Evolutionary conservation across 2,797 vertebrate species (phyloP), one percentile per base, ranked within the genome.

Genomic region (Anas bahamensis): DNA sequence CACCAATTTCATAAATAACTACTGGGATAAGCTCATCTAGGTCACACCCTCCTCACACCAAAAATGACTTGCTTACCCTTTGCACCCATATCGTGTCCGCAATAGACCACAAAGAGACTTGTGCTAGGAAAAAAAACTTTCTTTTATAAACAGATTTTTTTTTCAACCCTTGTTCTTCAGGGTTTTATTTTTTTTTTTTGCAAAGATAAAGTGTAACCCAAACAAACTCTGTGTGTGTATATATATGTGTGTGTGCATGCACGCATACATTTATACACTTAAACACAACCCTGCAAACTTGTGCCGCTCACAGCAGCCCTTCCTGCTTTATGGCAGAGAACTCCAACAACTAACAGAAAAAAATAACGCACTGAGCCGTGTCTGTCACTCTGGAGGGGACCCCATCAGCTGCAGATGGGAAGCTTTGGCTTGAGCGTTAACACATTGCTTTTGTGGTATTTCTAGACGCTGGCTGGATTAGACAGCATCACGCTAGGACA

Each of bases 201-300:
- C 29, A 93, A 96, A 95, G 90, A 95, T 94, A 94, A 93, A 93
- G 37, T 66, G 87, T 77, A 80, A 93, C 71, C 61, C 83, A 52
- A 96, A 95, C 79, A 88, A 85, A n/a, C 61, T 92, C 90, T 96
- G 84, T 80, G 50, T 91, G 91, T 91, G 82, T 91, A 85, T 82
- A 88, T 42, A 59, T 18, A 35, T 37, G 44, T 60, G 53, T 77
- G 39, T 86, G 50, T 85, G 88, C 73, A 89, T 41, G 78, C 57
- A 74, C 60, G 86, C 56, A 75, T 90, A 41, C 88, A 88, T 71
- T 83, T 88, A 88, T 88, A 95, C 79, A 86, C 64, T 88, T 83
- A 65, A 91, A 39, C 86, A 68, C 33, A 84, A 72, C 80, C 70
- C 59, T 53, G 44, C 83, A 77, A 94, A 82, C 72, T 8, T 66